Evolutionary conservation across 2,797 vertebrate genomes (phyloP), one percentile per base, ranked within the genome.

Genomic region (Lophura swinhoii): DNA sequence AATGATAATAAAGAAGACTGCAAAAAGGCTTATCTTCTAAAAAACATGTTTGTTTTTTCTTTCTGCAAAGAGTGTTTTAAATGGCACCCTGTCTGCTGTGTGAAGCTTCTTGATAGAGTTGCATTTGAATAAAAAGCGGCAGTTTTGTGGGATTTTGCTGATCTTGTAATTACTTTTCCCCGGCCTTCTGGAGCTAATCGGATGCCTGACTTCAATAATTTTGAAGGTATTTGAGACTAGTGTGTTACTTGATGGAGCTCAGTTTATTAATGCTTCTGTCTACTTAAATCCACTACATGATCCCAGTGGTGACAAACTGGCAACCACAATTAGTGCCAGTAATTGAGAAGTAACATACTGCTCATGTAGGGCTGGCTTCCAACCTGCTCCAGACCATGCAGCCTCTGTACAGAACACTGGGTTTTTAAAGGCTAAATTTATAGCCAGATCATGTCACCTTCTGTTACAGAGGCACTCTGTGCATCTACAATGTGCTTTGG

Each of bases 1-100:
- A 87, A 87, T 72, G 62, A n/a, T 74, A 85, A 72, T 63, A 67
- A 85, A 91, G 77, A 10, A 35, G 69, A 11, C 62, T 83, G 67
- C 20, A 33, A 67, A 71, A 91, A 73, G 16, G 59, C 39, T 76
- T 71, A 44, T 83, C 26, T 74, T 74, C 81, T 69, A 9, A 55
- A 73, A 29, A 15, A 4, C 0, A 0, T 29, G 44, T 76, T 86
- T 58, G 37, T 60, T 82, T 13, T 83, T 55, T 58, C 62, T 68
- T 48, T 71, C 55, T 74, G 60, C 53, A 44, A 55, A 62, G 62
- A 33, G 51, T 12, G 14, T 1, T 67, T 17, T 18, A 3, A 37
- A 2, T 37, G 51, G 29, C 44, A 63, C 44, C 69, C 58, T 51
- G 53, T 31, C 58, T 46, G 41, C 23, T 16, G 31, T 0, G 44